Base-by-base conservation (phyloP, 2,888 invertebrate species). In the Panzeria rudis region DNA sequence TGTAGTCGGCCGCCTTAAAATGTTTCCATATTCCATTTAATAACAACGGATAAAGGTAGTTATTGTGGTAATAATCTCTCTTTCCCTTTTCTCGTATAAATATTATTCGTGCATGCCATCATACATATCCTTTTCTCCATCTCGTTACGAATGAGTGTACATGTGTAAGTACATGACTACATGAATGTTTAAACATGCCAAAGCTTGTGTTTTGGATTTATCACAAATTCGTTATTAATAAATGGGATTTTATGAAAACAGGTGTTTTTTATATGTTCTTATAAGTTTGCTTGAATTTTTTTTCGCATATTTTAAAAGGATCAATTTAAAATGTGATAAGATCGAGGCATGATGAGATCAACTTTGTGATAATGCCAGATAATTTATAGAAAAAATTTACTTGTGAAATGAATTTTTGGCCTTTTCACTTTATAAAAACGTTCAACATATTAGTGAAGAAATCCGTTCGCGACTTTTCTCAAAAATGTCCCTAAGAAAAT, bases 21-120 rank as follows among this genome's bases (percentile, higher is more conserved):
- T 73, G 78, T 79, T 75, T 78, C 78, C 73, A 80, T 73, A 62
- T 78, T 38, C 75, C 64, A 79, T 85, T 85, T 75, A 77, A 82
- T 75, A 82, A 78, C 78, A 82, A 69, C 50, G 78, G 81, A 77
- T 85, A 78, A 81, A 78, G 84, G 82, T 82, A 85, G 85, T 75
- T 64, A 85, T 78, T 85, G 85, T 82, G 82, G 82, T 71, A 85
- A 75, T 85, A 52, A 73, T 76, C 76, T 68, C 73, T 69, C 69
- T n/a, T 32, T n/a, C n/a, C 38, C 38, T 20, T 6, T 50, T 50
- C n/a, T 20, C 47, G 25, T 35, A 11, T 23, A 7, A 5, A 44
- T n/a, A 5, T 64, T 62, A 20, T 32, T 61, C 7, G 17, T 38
- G 29, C n/a, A n/a, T 25, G 41, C 17, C 32, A 35, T 0, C 25